Evolutionary conservation across 2,888 invertebrate species (phyloP), one percentile per base, ranked within the genome.

Genomic region (Oscheius sp.): DNA sequence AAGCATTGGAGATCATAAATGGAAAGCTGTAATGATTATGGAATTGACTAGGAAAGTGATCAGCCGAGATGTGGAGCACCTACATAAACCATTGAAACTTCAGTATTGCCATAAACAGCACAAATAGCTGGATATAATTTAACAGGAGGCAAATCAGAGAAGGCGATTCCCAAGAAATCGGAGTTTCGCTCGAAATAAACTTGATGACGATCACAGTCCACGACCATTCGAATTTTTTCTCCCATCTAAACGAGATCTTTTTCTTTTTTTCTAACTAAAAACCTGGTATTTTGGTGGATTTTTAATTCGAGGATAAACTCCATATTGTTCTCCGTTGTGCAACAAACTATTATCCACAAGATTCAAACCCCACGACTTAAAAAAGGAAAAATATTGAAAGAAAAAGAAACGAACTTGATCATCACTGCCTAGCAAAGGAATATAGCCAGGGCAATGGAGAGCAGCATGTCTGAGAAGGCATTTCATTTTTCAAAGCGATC

Each of bases 321-420:
- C 80, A 15, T 77, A 52, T 15, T 66, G 71, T 34, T 95, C 93
- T 65, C 96, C 96, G 90, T 96, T 95, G 88, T 98, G 96, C 82
- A 96, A 89, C 80, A 97, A 91, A 89, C 93, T 92, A 90, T 96
- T 97, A 89, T 97, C 96, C 61, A 97, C 96, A 82, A 98, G 90
- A 90, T 97, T 97, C 97, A 97, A 98, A 15, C 97, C 97, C 97
- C 97, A 98, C 86, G 95, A 96, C n/a, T n/a, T n/a, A n/a, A n/a
- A n/a, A n/a, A n/a, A n/a, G n/a, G n/a, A n/a, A n/a, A n/a, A n/a
- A n/a, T n/a, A n/a, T n/a, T n/a, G n/a, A n/a, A n/a, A n/a, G n/a
- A n/a, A n/a, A n/a, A n/a, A n/a, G n/a, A n/a, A n/a, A n/a, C n/a
- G n/a, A n/a, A n/a, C n/a, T 88, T 96, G 93, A 87, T 95, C 94